These are phyloP conservation scores for Loripinus fragilis DNA, from an alignment of 2,888 invertebrate species.

Conservation along the genomic window DNA sequence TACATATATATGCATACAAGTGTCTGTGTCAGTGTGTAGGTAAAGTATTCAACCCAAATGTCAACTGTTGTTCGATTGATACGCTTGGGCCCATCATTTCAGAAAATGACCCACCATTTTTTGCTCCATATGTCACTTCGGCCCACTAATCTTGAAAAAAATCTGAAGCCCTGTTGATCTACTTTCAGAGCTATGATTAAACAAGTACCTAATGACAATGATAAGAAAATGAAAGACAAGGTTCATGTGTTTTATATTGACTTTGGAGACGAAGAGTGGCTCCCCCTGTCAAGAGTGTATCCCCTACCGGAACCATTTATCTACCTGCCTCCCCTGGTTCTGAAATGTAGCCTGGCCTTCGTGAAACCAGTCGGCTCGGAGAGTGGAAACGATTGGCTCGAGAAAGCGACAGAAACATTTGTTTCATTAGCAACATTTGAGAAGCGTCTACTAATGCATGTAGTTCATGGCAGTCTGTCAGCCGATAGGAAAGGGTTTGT, in stretches of 20 bases:
- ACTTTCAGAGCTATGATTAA: conserved; percentile 36
- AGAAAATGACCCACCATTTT: too few relatives aligned
- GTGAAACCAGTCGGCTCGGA: conserved; percentile 56
- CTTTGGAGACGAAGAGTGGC: conserved; percentile 92
- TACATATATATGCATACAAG: too few relatives aligned
- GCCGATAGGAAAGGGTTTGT: conserved; percentile 45
- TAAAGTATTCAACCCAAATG: too few relatives aligned
- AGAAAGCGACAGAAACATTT: conserved; percentile 48
- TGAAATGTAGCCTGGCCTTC: conserved; percentile 91
- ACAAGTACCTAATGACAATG: conserved; percentile 25
- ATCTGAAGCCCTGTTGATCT: too few relatives aligned
- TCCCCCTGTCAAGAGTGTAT: conserved; percentile 88
- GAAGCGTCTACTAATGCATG: conserved; percentile 60
- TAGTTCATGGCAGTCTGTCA: conserved; percentile 55
- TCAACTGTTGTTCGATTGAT: too few relatives aligned
- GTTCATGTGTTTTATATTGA: conserved; percentile 90
- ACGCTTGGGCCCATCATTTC: too few relatives aligned
- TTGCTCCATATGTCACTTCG: too few relatives aligned
- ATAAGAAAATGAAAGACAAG: conserved; percentile 36
- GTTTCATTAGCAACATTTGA: conserved; percentile 55
- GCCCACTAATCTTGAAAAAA: too few relatives aligned
- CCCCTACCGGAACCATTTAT: conserved; percentile 89
- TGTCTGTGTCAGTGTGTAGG: too few relatives aligned
- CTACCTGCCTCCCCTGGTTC: conserved; percentile 90
- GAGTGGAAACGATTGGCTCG: conserved; percentile 46